A percentile compares a stretch with the other conserved stretches of the same genome.
Evolutionary conservation across 2,113 vertebrate species (phyloP).

Genomic region (Chaetops frenatus): DNA sequence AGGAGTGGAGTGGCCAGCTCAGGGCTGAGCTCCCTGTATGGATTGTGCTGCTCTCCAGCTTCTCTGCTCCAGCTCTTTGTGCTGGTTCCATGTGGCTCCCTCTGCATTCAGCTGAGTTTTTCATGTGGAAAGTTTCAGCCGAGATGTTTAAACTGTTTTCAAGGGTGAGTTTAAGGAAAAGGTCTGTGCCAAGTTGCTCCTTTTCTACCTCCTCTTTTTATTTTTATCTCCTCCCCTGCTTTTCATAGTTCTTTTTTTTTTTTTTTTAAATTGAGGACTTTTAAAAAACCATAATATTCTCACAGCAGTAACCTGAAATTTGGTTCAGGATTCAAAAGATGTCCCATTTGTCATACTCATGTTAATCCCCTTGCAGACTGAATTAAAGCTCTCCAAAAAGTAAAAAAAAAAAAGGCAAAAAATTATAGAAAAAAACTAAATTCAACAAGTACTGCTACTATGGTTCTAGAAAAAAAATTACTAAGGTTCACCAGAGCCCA

Average conservation of each 20-base stretch:
- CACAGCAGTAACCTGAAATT: not conserved
- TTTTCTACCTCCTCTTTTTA: not conserved
- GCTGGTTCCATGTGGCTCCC: not conserved
- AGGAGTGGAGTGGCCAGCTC: rapidly evolving
- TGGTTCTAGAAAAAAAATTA: not conserved
- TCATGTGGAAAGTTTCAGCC: not conserved
- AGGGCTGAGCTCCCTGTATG: not conserved
- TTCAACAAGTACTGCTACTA: not conserved
- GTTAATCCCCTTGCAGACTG: not conserved
- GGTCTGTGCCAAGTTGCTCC: not conserved
- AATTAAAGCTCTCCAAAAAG: not conserved
- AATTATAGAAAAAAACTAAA: not conserved
- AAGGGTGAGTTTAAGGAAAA: not conserved
- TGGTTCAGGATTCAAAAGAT: not conserved
- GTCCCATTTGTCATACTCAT: not conserved
- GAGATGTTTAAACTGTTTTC: not conserved
- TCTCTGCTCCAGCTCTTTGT: not conserved
- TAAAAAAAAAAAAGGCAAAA: not conserved
- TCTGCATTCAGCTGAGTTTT: conserved; percentile 5
- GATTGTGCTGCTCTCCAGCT: not conserved
- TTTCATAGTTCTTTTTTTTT: not conserved
- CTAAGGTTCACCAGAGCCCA: not conserved
- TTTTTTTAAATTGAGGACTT: not conserved
- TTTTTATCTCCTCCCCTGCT: rapidly evolving
- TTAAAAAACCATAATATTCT: not conserved